Base-by-base conservation (phyloP, 1,140 invertebrate genomes). In the Vanessa atalanta region DNA sequence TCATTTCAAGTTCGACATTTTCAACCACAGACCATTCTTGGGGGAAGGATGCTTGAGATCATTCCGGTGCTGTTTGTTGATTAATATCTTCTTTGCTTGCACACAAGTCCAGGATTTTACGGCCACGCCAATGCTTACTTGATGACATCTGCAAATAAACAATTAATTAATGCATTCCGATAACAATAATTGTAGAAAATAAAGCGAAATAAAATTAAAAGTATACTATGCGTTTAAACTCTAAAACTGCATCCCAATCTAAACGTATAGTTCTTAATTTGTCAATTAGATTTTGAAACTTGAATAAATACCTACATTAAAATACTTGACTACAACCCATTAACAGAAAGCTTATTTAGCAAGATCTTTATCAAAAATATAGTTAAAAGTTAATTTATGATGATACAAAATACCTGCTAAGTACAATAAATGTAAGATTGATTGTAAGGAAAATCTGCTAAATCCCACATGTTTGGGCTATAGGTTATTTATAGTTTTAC, bases 161-260 rank as follows among this genome's bases (percentile, higher is more conserved):
- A 51, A 51, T 51, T 51, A 51, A 51, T 51, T 51, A 51, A 51
- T 51, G 50, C 50, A 51, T 51, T 51, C 14, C 50, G 50, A 51
- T 51, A 51, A 51, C 50, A 51, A 51, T 14, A 51, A 51, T 51
- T 51, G 50, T 51, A 51, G 50, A 51, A 51, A 51, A 51, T 51
- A 51, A 51, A 51, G 50, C 50, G 50, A 51, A 51, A 51, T 51
- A 51, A 51, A 51, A 51, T 51, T 51, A 51, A 51, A 51, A 51
- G 6, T 51, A 51, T 51, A 51, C 50, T 51, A 51, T 51, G 50
- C 12, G 50, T 51, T 51, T 51, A 51, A 51, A 51, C 13, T 51
- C 50, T 51, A 51, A 51, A 51, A 51, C 50, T 51, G 50, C 50
- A 51, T 51, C 50, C 50, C 50, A 51, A 51, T 51, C 50, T 51